Evolutionary conservation across 2,797 vertebrate genomes (phyloP), one percentile per base, ranked within the genome.

Genomic region (Ambastaia sidthimunki): DNA sequence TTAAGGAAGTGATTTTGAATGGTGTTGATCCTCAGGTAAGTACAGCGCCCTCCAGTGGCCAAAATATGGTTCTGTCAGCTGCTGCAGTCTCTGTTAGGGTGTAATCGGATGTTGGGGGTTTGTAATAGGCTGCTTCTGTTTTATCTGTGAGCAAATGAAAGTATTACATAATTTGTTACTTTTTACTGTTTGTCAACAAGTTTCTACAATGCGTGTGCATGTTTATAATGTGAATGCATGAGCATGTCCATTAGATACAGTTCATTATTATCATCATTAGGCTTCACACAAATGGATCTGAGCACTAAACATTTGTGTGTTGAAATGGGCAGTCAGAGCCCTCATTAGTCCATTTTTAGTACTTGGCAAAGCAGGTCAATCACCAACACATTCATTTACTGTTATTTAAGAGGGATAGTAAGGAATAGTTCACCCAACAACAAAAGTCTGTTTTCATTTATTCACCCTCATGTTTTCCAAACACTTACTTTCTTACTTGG

Each of bases 1-100:
- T 98, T 92, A 99, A 98, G 90, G 98, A 98, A 89, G 96, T 98
- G 91, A 90, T 94, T 89, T 93, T 97, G 87, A 92, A 93, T 92
- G 96, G 95, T 92, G 95, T 96, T 77, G 96, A 97, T 89, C 73
- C 84, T 63, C 94, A 96, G 95, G 97, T 99, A 95, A 1, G 97
- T 96, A 92, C 74, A 91, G 85, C 84, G 85, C 90, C 89, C 86
- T 87, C 90, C 73, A 83, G 83, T 83, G 84, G 82, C 78, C 81
- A 82, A 83, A 81, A 9, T 84, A 82, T 81, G 85, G 84, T 86
- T 74, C 78, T 87, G 87, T 6, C 89, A 88, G 59, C 37, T 4
- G 12, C 31, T 68, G 52, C 63, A 70, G 65, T 77, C 54, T 82
- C 71, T 73, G 54, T 77, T 76, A 76, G 72, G 84, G 83, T 16